phyloP scores from a whole-genome alignment of 2,113 vertebrate species.

The Leucosticte australis region DNA sequence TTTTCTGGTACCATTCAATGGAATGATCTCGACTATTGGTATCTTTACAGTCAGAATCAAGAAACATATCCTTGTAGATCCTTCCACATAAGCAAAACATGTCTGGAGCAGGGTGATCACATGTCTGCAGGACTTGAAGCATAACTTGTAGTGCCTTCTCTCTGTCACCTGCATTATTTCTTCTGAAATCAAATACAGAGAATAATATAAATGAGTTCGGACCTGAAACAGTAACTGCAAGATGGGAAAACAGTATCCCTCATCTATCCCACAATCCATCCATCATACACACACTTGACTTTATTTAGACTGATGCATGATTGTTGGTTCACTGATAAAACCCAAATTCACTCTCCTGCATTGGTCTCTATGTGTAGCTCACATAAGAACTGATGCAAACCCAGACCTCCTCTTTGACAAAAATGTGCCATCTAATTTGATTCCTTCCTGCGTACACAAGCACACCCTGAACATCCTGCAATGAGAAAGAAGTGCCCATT shows the following conservation, averaged over 20 bases:
- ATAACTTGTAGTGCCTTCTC: slow-evolving; percentile 89
- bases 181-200: slow-evolving; percentile 71
- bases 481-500: neutral
- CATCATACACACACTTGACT: neutral
- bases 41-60: slow-evolving; percentile 91
- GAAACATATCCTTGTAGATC: slow-evolving; percentile 96
- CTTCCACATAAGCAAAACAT: slow-evolving; percentile 96
- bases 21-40: slow-evolving; percentile 84
- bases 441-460: neutral
- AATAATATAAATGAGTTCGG: neutral
- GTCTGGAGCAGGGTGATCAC: slow-evolving; percentile 88
- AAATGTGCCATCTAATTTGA: neutral
- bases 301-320: neutral
- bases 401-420: neutral
- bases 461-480: neutral
- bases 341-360: neutral
- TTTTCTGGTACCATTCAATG: slow-evolving; percentile 85
- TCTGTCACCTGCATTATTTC: slow-evolving; percentile 86
- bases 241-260: neutral
- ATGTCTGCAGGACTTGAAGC: slow-evolving; percentile 87
- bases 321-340: neutral
- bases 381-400: neutral
- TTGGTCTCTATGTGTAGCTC: neutral
- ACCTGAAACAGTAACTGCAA: neutral
- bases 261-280: neutral